Conservation (phyloP, 2,888 invertebrate genomes). For the Hypselothyrea guttata region DNA sequence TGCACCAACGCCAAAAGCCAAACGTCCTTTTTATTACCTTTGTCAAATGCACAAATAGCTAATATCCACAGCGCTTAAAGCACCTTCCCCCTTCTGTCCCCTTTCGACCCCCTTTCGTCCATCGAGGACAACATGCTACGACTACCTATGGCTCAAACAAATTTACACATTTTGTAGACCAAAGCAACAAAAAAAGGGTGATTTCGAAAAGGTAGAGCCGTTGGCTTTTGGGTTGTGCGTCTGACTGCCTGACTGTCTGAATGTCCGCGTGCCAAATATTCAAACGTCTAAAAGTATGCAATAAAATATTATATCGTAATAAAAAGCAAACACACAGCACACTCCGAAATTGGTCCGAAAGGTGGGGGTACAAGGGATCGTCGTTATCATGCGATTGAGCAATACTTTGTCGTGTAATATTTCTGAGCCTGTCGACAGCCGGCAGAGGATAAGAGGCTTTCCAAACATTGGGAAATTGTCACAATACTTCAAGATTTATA, state of each 20-base stretch:
- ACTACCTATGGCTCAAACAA: constrained; percentile 57
- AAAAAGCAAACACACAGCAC: constrained; percentile 61
- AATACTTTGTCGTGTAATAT: constrained; percentile 61
- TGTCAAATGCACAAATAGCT: constrained; percentile 78
- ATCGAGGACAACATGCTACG: constrained; percentile 44
- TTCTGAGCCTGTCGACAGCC: constrained; percentile 43
- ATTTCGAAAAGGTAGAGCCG: constrained; percentile 37
- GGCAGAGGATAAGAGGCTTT: constrained; percentile 37
- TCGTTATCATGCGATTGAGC: constrained; percentile 68
- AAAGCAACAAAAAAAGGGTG: constrained; percentile 44
- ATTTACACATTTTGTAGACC: constrained; percentile 72
- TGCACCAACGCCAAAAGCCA: constrained; percentile 56
- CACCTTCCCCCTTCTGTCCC: constrained; percentile 16
- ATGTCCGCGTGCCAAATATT: constrained; percentile 53
- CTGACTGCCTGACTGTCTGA: no score
- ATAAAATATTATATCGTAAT: constrained; percentile 76
- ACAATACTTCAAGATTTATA: constrained; percentile 64
- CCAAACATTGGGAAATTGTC: constrained; percentile 44
- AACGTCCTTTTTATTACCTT: constrained; percentile 75
- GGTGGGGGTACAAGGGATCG: constrained; percentile 16
- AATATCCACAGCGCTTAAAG: constrained; percentile 55
- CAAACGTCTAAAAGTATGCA: constrained; percentile 72
- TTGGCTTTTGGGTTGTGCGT: constrained; percentile 8
- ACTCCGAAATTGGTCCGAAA: constrained; percentile 1
- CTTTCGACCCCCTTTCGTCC: neutral